Evolutionary conservation across 1,140 invertebrate species (phyloP), one percentile per base, ranked within the genome.

Genomic region (Drosophila bifasciata): DNA sequence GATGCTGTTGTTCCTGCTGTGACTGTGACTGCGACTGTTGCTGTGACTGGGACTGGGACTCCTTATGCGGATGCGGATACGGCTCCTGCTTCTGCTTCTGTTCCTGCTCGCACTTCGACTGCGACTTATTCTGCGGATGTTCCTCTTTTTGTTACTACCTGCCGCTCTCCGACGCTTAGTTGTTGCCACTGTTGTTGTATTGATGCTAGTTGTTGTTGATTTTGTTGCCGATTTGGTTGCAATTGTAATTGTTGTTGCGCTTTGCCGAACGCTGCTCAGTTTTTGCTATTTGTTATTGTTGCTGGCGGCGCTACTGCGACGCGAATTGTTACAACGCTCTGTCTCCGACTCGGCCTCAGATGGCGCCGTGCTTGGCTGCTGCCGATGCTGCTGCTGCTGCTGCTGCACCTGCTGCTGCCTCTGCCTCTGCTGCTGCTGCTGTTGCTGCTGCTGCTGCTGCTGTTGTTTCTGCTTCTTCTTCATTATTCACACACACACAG

Each of bases 211-310:
- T 52, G 51, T n/a, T 55, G 67, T 25, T 62, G 43, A 36, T 15
- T 53, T 21, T 49, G 58, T 41, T 61, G 61, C 15, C 44, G 46
- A 36, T 44, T 51, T 16, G 61, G 68, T 23, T 76, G 49, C 17
- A 55, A 32, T 58, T 41, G 49, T 50, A 55, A 61, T 67, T 62
- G 63, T 74, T 57, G 45, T 41, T 85, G 81, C 81, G 81, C 68
- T 85, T 66, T 85, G 81, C 81, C 80, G 81, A 86, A 85, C 81
- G 81, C 81, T 86, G 73, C 64, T 80, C 68, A 85, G 77, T 86
- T 85, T 85, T 77, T 86, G 81, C 81, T 85, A 85, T 85, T 85
- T 84, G 45, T 84, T 85, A 57, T 86, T 86, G 81, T 79, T 79
- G 64, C 76, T 83, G 49, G 60, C 79, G 43, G 62, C 66, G 66